A percentile compares a stretch with the other conserved stretches of the same genome.
Conservation (phyloP, 35 echinoderm and acorn worm genomes). For the Heliocidaris tuberculata region DNA sequence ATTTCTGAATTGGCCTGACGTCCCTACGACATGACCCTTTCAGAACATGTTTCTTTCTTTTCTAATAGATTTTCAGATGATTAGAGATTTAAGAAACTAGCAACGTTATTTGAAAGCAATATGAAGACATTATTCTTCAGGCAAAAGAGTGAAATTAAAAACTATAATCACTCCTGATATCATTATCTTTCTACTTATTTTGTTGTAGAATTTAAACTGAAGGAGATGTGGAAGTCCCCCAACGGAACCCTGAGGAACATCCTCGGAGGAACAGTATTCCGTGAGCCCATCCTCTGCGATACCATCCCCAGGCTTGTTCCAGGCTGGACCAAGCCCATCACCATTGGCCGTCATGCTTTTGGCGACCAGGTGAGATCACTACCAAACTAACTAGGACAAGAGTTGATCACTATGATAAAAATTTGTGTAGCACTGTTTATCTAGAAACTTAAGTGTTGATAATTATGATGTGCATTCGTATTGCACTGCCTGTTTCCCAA, state of each 20-base stretch:
- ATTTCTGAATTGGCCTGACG: no score
- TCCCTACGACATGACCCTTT: no score
- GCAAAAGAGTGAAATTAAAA: no score
- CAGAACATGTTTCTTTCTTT: no score
- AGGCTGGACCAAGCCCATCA: constrained; percentile 87
- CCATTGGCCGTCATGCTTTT: constrained; percentile 97
- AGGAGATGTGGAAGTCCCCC: constrained; percentile 92
- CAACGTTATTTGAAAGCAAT: no score
- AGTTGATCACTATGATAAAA: no score
- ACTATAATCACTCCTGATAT: no score
- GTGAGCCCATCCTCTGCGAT: constrained; percentile 93
- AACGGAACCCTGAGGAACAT: constrained; percentile 98
- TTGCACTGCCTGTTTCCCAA: background rate
- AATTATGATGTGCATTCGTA: background rate
- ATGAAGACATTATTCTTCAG: no score
- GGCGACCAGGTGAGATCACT: constrained; percentile 81
- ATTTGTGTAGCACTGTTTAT: background rate
- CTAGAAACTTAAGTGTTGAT: background rate
- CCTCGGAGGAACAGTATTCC: constrained; percentile 95
- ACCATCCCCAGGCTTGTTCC: constrained; percentile 86
- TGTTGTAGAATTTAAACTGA: constrained; percentile 88
- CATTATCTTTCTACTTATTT: background rate
- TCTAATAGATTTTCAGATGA: no score
- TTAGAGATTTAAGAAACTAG: no score
- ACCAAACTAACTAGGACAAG: background rate